These are phyloP conservation scores for Chelon labrosus DNA, from an alignment of 2,797 vertebrate genomes.

Conservation along the genomic window DNA sequence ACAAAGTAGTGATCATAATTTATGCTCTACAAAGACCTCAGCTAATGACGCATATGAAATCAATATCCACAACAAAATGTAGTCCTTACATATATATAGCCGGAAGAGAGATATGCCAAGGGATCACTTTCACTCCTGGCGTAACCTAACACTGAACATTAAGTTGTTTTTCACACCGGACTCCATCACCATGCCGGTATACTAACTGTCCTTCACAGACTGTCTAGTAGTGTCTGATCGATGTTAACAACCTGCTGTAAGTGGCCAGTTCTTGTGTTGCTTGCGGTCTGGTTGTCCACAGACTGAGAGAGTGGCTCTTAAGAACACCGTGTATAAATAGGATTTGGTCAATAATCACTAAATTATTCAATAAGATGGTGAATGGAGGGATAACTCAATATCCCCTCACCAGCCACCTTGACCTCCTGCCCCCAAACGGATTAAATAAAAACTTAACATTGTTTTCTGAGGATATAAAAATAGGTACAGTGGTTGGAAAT, in stretches of 20 bases:
- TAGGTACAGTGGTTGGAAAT: not conserved
- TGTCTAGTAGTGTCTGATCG: constrained; percentile 50
- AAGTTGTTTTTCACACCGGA: constrained; percentile 57
- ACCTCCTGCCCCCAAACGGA: constrained; percentile 41
- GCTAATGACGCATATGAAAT: constrained; percentile 46
- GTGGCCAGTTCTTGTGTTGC: constrained; percentile 65
- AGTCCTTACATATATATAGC: constrained; percentile 20
- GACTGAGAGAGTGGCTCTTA: constrained; percentile 50
- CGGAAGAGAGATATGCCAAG: constrained; percentile 20
- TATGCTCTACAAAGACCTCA: constrained; percentile 35
- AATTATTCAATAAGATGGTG: constrained; percentile 81
- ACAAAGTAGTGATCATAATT: constrained; percentile 2
- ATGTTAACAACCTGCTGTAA: constrained; percentile 64
- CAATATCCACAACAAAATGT: constrained; percentile 36
- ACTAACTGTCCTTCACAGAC: constrained; percentile 37
- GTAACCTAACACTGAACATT: constrained; percentile 44
- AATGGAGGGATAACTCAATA: constrained; percentile 73
- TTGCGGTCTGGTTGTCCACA: constrained; percentile 54
- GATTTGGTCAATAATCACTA: constrained; percentile 80
- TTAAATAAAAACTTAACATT: constrained; percentile 18
- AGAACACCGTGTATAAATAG: constrained; percentile 70
- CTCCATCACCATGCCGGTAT: constrained; percentile 26
- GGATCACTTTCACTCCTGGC: constrained; percentile 35
- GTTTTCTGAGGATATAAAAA: constrained; percentile 28
- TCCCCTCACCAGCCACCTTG: constrained; percentile 36